A percentile compares a stretch with the other conserved stretches of the same genome.
Evolutionary conservation across 2,113 vertebrate genomes (phyloP).

Genomic region (Vidua macroura): DNA sequence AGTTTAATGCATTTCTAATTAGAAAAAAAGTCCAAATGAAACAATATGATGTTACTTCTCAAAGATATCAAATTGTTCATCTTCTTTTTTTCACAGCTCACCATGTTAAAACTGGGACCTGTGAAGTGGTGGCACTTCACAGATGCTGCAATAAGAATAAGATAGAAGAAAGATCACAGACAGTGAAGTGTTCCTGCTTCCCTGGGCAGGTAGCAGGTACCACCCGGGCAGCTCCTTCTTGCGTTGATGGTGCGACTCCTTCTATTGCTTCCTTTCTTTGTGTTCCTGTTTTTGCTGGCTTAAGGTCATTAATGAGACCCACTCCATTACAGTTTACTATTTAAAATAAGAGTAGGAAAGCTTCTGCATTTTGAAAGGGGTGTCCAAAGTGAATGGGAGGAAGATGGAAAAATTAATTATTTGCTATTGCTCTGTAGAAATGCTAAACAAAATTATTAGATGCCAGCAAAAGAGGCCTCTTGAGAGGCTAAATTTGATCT

Average conservation of each 20-base stretch:
- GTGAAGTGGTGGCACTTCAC: slow-evolving; percentile 96
- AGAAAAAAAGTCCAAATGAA: not conserved
- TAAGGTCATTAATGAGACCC: not conserved
- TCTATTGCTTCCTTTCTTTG: slow-evolving; percentile 30
- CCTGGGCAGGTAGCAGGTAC: slow-evolving; percentile 98
- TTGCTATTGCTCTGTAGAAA: not conserved
- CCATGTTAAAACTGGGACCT: slow-evolving; percentile 92
- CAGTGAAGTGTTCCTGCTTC: slow-evolving; percentile 98
- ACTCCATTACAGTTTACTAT: not conserved
- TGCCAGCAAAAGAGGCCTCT: not conserved
- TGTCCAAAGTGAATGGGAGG: not conserved
- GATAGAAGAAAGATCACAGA: slow-evolving; percentile 97
- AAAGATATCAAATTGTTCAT: not conserved
- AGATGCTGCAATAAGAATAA: slow-evolving; percentile 99
- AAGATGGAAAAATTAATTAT: not conserved
- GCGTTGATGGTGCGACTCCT: slow-evolving; percentile 89
- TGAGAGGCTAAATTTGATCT: slow-evolving; percentile 7
- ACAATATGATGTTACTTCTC: not conserved
- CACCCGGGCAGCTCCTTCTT: slow-evolving; percentile 92
- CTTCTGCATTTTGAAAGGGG: not conserved
- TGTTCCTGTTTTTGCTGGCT: not conserved
- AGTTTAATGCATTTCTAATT: slow-evolving; percentile 48
- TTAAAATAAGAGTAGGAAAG: not conserved
- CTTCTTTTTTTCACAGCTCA: slow-evolving; percentile 77
- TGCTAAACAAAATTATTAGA: not conserved